Base-by-base conservation (phyloP, 92 coral and sea anemone species). In the Phenganax stokvisi region DNA sequence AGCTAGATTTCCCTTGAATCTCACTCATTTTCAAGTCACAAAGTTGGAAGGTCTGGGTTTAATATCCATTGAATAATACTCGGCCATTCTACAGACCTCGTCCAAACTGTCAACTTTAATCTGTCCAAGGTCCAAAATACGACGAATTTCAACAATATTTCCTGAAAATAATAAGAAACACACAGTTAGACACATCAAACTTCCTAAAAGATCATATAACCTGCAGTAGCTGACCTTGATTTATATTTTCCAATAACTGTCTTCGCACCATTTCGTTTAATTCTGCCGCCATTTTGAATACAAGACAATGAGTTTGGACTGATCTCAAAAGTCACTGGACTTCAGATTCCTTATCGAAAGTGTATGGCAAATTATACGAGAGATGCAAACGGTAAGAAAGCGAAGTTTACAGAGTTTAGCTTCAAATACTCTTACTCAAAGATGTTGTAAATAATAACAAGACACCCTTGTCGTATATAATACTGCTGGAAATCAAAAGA, bases 101-200 rank as follows among this genome's bases (percentile, higher is more conserved):
- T 91, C 96, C 10, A 79, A 71, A 29, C 92, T 91, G 83, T 93
- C 90, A 28, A 93, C 89, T 8, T 88, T 80, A 58, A 89, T 92
- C 83, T 72, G 77, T 17, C 87, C 89, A 56, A 86, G 60, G 65
- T 90, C 89, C 64, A 93, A 84, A 62, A 91, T 79, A n/a, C 88
- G 84, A 17, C 88, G 80, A 9, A 82, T 90, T 72, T 93, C 94
- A 3, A 82, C 90, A 58, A 77, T 75, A 72, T 91, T 84, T 1
- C 93, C 98, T 93, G 56, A 64, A 88, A 81, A 68, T 31, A 57
- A 5, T 55, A 30, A 68, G 54, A 6, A 57, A 12, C 2, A 8
- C 56, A 54, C 30, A 30, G 9, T 13, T 54, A 10, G 13, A 52
- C 25, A 64, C 15, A 6, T 29, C 16, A 13, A 58, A 20, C 16